Evolutionary conservation across 2,888 invertebrate genomes (phyloP).

Genomic region (Scaptomyza cyrtandrae): DNA sequence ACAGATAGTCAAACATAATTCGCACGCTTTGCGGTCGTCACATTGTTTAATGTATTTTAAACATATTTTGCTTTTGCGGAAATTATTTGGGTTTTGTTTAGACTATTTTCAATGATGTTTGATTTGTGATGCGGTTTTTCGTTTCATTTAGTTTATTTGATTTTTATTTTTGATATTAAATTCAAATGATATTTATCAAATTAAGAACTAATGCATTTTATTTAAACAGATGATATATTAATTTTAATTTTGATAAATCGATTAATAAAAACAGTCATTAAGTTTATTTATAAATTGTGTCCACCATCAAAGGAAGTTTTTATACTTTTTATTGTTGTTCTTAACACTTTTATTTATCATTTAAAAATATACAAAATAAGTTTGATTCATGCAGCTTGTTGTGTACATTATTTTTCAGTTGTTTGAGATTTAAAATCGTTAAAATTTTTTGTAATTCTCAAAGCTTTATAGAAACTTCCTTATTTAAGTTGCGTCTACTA

Average conservation of each 20-base stretch:
- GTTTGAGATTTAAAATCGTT: neutral
- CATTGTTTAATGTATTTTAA: slow-evolving; percentile 73
- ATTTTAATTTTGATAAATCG: too few species aligned
- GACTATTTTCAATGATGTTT: slow-evolving; percentile 25
- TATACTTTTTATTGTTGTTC: too few species aligned
- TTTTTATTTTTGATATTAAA: neutral
- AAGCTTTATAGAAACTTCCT: neutral
- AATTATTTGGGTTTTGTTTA: slow-evolving; percentile 48
- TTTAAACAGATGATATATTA: too few species aligned
- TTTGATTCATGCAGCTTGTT: neutral
- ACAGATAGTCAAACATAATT: slow-evolving; percentile 5
- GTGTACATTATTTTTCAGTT: neutral
- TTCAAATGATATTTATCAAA: neutral
- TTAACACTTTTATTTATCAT: too few species aligned
- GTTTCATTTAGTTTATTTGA: neutral
- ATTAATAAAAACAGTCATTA: too few species aligned
- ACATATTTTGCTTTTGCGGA: slow-evolving; percentile 61
- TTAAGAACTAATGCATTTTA: too few species aligned
- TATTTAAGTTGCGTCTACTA: slow-evolving; percentile 21
- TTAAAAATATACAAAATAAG: too few species aligned
- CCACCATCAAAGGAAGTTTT: too few species aligned
- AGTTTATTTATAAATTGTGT: too few species aligned
- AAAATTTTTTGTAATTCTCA: neutral
- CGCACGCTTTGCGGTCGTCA: slow-evolving; percentile 64
- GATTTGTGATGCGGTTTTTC: slow-evolving; percentile 18